These are phyloP conservation scores for Forbesichthys papilliferus DNA, from an alignment of 2,113 vertebrate genomes.

Conservation along the genomic window DNA sequence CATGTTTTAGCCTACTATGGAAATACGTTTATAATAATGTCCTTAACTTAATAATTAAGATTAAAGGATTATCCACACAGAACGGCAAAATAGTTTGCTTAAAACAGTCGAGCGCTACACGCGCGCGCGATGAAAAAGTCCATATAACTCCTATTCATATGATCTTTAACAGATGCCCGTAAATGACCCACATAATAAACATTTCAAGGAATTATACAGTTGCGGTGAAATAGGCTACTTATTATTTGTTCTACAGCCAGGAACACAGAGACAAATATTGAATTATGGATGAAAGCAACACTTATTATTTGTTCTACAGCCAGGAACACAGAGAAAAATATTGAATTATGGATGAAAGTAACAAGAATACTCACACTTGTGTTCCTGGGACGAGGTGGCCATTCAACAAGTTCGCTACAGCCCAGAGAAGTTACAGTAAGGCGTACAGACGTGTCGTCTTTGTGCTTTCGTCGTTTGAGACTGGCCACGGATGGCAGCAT, in stretches of 20 bases:
- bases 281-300: constrained; percentile 11
- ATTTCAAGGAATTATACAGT: no score
- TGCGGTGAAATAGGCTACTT: neutral
- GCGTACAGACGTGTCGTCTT: neutral
- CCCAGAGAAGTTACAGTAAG: constrained; percentile 7
- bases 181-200: no score
- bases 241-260: constrained; percentile 4
- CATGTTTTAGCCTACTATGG: no score
- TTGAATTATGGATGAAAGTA: neutral
- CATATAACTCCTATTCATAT: no score
- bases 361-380: constrained; percentile 46
- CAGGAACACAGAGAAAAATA: constrained; percentile 6
- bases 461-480: constrained; percentile 3
- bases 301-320: constrained; percentile 1
- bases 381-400: constrained; percentile 32
- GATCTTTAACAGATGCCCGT: no score
- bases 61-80: no score
- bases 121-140: no score
- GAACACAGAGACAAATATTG: constrained; percentile 1
- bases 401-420: constrained; percentile 59
- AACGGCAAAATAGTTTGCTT: no score
- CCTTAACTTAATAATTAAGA: no score
- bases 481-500: neutral
- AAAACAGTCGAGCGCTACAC: no score
- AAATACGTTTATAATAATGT: no score